phyloP scores from a whole-genome alignment of 2,888 invertebrate species.

The Dyspetes luteomarginatus region DNA sequence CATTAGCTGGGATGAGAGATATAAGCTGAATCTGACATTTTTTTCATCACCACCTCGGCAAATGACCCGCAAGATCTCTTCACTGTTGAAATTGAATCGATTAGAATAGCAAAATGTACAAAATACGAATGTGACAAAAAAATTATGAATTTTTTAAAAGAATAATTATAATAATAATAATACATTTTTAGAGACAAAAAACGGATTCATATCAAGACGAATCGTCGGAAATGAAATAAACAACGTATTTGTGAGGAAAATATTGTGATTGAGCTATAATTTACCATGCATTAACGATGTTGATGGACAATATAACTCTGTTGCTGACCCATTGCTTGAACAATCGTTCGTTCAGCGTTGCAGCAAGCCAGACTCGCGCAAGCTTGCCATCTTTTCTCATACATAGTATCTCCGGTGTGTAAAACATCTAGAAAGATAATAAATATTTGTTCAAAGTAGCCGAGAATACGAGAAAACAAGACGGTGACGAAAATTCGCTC shows the following conservation, averaged over 20 bases:
- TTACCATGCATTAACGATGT: constrained; percentile 65
- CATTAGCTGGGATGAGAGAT: constrained; percentile 67
- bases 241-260: neutral
- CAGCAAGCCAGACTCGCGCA: constrained; percentile 70
- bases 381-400: constrained; percentile 61
- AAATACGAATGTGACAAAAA: no score
- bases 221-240: neutral
- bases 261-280: neutral
- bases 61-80: constrained; percentile 48
- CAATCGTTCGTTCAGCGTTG: constrained; percentile 58
- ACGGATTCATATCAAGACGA: no score
- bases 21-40: constrained; percentile 61
- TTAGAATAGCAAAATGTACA: no score
- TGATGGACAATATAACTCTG: constrained; percentile 41
- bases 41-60: neutral
- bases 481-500: neutral
- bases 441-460: constrained; percentile 84
- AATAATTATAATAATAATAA: no score
- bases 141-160: neutral
- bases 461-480: neutral
- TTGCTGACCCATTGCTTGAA: constrained; percentile 59
- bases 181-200: no score
- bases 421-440: constrained; percentile 87
- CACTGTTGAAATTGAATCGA: constrained; percentile 22
- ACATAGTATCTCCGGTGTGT: constrained; percentile 63